Base-by-base conservation (phyloP, 1,140 invertebrate genomes). In the Belonocnema kinseyi region DNA sequence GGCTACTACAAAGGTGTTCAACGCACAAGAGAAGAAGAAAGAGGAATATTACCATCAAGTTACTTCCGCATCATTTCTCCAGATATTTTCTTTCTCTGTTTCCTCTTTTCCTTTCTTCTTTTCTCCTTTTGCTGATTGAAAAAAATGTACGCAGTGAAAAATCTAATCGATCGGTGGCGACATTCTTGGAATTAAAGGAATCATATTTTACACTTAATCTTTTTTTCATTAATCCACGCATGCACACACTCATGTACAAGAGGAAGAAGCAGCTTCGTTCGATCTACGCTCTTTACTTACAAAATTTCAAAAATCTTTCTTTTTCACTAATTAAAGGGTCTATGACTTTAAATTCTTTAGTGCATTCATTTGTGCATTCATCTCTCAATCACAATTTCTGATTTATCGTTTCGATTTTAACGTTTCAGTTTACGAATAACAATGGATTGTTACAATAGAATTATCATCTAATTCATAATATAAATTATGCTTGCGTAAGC, bases 141-240 rank as follows among this genome's bases (percentile, higher is more conserved):
- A 56, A 56, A 66, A 10, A 26, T 14, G 13, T 16, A 66, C 26
- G 3, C 6, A n/a, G 26, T 33, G 58, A 26, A 40, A 66, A 66
- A 66, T 66, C 26, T 26, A 66, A 40, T 66, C 58, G 58, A 66
- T 66, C 21, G 58, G 58, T 66, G 58, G 58, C 58, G 58, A 66
- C 58, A 66, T 66, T 66, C 58, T 66, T 26, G 58, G 58, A 66
- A 33, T 66, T 26, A 26, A 33, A 66, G 58, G 58, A 66, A 13
- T 66, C 58, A 66, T 66, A 66, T 66, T 66, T 66, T 66, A 33
- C 58, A 66, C 58, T 66, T 66, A 66, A 66, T 21, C 58, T 33
- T 13, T 66, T 66, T 66, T 66, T 26, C 58, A 66, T 33, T 26
- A 40, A 66, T 66, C 40, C 58, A 66, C 58, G 21, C 58, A 66